A percentile compares a stretch with the other conserved stretches of the same genome.
Evolutionary conservation across 2,888 invertebrate species (phyloP).

Genomic region (Leuctra nigra): DNA sequence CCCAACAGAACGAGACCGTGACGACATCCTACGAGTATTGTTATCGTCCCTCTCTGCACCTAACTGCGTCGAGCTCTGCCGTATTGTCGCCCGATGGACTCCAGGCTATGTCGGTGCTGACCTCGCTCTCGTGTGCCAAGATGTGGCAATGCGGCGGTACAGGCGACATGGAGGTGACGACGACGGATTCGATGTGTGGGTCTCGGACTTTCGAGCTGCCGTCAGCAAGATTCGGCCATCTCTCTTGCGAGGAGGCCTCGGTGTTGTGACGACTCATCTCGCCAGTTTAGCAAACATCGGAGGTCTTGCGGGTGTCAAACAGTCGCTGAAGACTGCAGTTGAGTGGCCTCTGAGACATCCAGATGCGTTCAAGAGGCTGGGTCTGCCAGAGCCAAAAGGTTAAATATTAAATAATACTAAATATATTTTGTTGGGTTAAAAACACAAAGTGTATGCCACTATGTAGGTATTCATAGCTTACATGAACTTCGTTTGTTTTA

Average conservation of each 20-base stretch:
- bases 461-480: no score
- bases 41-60: conserved; percentile 27
- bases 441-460: no score
- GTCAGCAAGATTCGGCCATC: conserved; percentile 40
- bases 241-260: conserved; percentile 43
- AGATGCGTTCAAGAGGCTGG: conserved; percentile 47
- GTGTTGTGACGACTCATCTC: conserved; percentile 39
- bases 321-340: conserved; percentile 46
- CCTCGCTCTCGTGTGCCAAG: conserved; percentile 43
- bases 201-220: conserved; percentile 37
- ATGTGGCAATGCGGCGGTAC: conserved; percentile 32
- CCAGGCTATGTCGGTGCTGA: conserved; percentile 54
- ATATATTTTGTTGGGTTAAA: no score
- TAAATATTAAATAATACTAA: no score
- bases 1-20: conserved; percentile 43
- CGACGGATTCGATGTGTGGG: background rate
- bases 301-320: conserved; percentile 48
- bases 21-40: conserved; percentile 39
- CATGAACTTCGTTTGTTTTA: no score
- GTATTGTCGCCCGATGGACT: conserved; percentile 42
- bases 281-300: conserved; percentile 47
- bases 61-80: conserved; percentile 26
- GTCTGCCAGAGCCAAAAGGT: conserved; percentile 49
- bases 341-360: conserved; percentile 51
- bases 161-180: no score